Evolutionary conservation across 2,113 vertebrate genomes (phyloP).

Genomic region (Corvus moneduloides): DNA sequence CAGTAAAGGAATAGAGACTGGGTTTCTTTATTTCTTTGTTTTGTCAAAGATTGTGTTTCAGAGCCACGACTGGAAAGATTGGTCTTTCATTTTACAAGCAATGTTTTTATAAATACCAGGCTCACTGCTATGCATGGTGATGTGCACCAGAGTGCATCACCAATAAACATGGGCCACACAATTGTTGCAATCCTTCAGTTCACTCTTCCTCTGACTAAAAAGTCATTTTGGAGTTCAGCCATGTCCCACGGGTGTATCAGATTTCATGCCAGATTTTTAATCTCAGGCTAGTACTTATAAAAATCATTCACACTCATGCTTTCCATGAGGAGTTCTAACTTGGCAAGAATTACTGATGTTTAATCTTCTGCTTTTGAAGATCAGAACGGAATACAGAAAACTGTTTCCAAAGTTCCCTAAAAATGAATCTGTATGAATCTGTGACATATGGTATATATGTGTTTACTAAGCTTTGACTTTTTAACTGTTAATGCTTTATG

Average conservation of each 20-base stretch:
- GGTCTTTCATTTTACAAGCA: not conserved
- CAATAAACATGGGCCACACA: not conserved
- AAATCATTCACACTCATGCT: not conserved
- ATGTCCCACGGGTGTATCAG: not conserved
- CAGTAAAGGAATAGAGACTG: not conserved
- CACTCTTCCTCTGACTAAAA: not conserved
- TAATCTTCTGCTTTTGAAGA: not conserved
- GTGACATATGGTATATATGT: not conserved
- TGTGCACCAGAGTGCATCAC: no score
- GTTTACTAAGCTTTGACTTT: not conserved
- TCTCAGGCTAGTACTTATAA: not conserved
- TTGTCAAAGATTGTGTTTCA: not conserved
- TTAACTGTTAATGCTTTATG: not conserved
- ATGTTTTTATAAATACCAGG: not conserved
- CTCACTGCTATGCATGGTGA: not conserved
- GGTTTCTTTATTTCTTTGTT: not conserved
- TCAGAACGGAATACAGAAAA: not conserved
- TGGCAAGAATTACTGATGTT: not conserved
- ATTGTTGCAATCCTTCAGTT: not conserved
- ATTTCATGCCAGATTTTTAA: not conserved
- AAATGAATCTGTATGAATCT: not conserved
- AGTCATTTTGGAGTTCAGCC: not conserved
- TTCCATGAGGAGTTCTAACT: not conserved
- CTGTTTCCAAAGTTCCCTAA: not conserved
- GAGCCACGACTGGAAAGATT: not conserved